Percentiles rank a stretch among this genome's conserved stretches.
These are phyloP conservation scores for Puma concolor DNA, from an alignment of 2,113 vertebrate species.

Conservation along the genomic window DNA sequence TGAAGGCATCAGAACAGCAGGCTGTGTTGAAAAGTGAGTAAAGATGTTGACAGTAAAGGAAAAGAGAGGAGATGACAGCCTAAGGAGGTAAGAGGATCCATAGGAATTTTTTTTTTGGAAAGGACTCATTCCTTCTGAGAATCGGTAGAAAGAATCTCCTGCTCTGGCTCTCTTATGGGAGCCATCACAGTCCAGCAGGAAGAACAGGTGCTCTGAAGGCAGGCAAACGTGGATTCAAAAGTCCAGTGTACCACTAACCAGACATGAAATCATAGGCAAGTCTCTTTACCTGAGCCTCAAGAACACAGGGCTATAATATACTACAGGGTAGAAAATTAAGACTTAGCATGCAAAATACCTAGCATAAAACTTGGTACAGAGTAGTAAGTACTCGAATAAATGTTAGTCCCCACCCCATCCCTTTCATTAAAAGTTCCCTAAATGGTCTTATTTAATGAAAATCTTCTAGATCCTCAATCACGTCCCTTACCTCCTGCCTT, in stretches of 20 bases:
- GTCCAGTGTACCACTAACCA: not conserved
- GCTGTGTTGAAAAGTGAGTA: not conserved
- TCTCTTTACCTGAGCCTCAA: not conserved
- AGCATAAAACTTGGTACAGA: conserved; percentile 13
- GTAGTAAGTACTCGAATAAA: not conserved
- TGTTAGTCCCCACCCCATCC: not conserved
- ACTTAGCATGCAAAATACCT: not conserved
- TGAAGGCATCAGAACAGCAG: not conserved
- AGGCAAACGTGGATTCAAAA: not conserved
- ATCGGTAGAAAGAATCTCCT: not conserved
- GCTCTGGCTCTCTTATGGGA: not conserved
- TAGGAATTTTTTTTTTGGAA: not conserved
- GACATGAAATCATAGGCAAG: not conserved
- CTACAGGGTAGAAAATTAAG: not conserved
- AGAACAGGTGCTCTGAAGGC: not conserved
- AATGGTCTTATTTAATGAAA: not conserved
- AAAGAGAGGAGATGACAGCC: not conserved
- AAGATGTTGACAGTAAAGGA: not conserved
- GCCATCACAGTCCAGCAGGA: not conserved
- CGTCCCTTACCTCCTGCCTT: not conserved
- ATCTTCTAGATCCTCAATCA: not conserved
- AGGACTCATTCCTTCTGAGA: not conserved
- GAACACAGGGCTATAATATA: not conserved
- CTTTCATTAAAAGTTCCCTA: conserved; percentile 1
- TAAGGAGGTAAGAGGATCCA: not conserved